Conservation (phyloP, 2,888 invertebrate species). For the Pedicia rivosa region DNA sequence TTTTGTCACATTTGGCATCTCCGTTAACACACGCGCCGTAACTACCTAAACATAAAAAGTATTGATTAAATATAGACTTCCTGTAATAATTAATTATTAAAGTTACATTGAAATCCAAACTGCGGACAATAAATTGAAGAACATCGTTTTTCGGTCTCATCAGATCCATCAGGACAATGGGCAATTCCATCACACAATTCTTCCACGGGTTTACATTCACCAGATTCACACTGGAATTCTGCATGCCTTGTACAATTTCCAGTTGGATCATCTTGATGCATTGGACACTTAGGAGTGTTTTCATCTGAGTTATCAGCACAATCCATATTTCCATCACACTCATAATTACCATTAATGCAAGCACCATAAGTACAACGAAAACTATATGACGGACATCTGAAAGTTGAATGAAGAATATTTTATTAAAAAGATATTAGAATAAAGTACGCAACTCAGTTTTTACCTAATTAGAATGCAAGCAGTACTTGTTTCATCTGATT, state of each 20-base stretch:
- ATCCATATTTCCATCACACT: constrained; percentile 25
- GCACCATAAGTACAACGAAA: constrained; percentile 46
- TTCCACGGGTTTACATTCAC: constrained; percentile 14
- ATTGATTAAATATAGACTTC: too few species aligned
- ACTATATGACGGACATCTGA: constrained; percentile 34
- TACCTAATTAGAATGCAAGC: constrained; percentile 19
- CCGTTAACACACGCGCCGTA: constrained; percentile 45
- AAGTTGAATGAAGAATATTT: too few species aligned
- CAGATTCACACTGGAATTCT: constrained; percentile 12
- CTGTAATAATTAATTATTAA: too few species aligned
- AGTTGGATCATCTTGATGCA: constrained; percentile 1
- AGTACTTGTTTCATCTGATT: constrained; percentile 14
- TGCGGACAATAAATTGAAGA: constrained; percentile 13
- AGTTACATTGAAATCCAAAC: constrained; percentile 18
- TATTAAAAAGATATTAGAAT: too few species aligned
- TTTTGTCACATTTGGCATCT: constrained; percentile 31
- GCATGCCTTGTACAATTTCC: constrained; percentile 11
- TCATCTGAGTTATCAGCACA: constrained; percentile 11
- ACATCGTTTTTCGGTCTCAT: constrained; percentile 17
- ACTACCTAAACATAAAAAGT: too few species aligned
- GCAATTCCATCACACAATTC: constrained; percentile 27
- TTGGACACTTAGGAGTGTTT: constrained; percentile 5
- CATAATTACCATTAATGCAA: constrained; percentile 36
- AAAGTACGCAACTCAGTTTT: too few species aligned
- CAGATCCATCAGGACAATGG: constrained; percentile 17